These are phyloP conservation scores for Agraylea sexmaculata DNA, from an alignment of 1,140 invertebrate genomes.

Conservation along the genomic window DNA sequence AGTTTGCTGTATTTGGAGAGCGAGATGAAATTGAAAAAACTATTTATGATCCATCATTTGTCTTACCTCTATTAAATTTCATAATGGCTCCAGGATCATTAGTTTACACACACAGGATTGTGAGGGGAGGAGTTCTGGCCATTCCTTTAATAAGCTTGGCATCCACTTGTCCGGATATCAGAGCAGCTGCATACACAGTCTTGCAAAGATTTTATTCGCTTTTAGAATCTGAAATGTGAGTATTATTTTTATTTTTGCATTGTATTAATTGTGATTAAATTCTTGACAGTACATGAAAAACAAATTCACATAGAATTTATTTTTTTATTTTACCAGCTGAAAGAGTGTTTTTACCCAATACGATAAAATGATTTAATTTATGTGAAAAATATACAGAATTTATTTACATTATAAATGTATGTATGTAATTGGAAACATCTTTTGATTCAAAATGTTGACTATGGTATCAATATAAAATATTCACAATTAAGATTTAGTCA, in stretches of 20 bases:
- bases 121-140: slow-evolving; percentile 50
- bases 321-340: too few species aligned
- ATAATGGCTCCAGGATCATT: slow-evolving; percentile 51
- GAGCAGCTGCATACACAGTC: slow-evolving; percentile 52
- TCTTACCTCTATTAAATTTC: slow-evolving; percentile 54
- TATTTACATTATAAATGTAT: too few species aligned
- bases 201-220: slow-evolving; percentile 55
- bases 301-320: too few species aligned
- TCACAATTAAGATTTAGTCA: too few species aligned
- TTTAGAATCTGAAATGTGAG: slow-evolving; percentile 50
- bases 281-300: too few species aligned
- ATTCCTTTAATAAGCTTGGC: slow-evolving; percentile 51
- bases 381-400: too few species aligned
- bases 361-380: too few species aligned
- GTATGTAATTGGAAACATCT: too few species aligned
- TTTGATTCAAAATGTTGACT: too few species aligned
- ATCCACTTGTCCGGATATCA: slow-evolving; percentile 43
- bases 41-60: slow-evolving; percentile 61
- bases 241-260: slow-evolving; percentile 14
- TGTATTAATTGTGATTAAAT: slow-evolving; percentile 3
- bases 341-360: too few species aligned
- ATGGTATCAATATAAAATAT: too few species aligned
- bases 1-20: slow-evolving; percentile 22
- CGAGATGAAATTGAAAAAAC: slow-evolving; percentile 21
- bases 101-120: slow-evolving; percentile 51